Percentiles rank a stretch among this genome's conserved stretches.
Conservation (phyloP, 2,888 invertebrate genomes). For the Dexiosoma caninum region DNA sequence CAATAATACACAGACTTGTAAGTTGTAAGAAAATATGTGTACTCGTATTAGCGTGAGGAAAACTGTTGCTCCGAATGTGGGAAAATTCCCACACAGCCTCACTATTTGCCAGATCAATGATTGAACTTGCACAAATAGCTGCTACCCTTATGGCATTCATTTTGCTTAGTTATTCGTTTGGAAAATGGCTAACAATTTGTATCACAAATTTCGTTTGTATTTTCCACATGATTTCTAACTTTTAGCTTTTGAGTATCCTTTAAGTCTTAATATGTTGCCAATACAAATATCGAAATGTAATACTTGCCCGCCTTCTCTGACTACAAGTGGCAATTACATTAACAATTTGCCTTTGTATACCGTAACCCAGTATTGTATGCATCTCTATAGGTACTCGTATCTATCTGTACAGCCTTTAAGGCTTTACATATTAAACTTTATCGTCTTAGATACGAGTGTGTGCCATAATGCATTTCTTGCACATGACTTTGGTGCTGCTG, state of each 20-base stretch:
- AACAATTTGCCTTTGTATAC: constrained; percentile 30
- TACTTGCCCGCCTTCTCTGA: background rate
- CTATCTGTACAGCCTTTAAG: constrained; percentile 21
- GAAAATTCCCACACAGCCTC: no score
- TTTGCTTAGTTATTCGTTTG: constrained; percentile 51
- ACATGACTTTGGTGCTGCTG: constrained; percentile 8
- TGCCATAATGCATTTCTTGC: constrained; percentile 35
- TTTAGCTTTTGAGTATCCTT: constrained; percentile 29
- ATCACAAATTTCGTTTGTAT: constrained; percentile 48
- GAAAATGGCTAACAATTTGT: constrained; percentile 60
- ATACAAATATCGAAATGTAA: background rate
- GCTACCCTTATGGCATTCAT: constrained; percentile 16
- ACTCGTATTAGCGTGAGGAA: no score
- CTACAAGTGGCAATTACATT: constrained; percentile 25
- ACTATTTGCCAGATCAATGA: background rate
- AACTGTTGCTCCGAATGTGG: no score
- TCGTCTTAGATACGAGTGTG: background rate
- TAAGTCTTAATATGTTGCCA: constrained; percentile 24
- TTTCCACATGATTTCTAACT: constrained; percentile 56
- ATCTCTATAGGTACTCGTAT: background rate
- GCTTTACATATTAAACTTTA: constrained; percentile 49
- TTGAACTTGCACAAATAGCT: background rate
- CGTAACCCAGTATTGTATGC: background rate
- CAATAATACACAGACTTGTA: background rate
- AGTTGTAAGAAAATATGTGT: no score